Evolutionary conservation across 2,113 vertebrate species (phyloP), one percentile per base, ranked within the genome.

Genomic region (Benitochromis conjunctus): DNA sequence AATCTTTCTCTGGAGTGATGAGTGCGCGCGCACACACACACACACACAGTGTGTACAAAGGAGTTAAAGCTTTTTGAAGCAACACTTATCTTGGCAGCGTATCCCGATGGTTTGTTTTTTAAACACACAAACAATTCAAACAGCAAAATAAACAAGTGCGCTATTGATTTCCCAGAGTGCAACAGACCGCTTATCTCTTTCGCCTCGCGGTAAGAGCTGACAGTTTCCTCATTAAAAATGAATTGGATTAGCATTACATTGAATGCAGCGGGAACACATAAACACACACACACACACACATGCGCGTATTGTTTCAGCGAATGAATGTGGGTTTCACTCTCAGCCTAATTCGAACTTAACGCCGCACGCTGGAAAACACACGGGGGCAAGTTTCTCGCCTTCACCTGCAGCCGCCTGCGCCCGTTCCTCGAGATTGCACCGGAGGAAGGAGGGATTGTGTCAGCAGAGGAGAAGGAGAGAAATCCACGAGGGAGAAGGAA

Each of bases 81-180:
- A 87, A 79, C 94, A 94, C 93, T 95, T 95, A 95, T 96, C 96
- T 94, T 82, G 87, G 88, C 88, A 76, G 93, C 90, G 88, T 88
- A 93, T 95, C 95, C 95, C 92, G 87, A 81, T 81, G 83, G 83
- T 94, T 92, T 91, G 84, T 93, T 81, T 95, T 93, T 96, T 94
- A 95, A 95, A 94, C 92, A 93, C 95, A 95, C 96, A 97, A 97
- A 97, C 97, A 97, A 97, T 97, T 97, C 96, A 95, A 96, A 97
- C 96, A 96, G 97, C 97, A 97, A 97, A 97, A 97, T 97, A 97
- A 97, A 96, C 96, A 96, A 97, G 96, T 94, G 96, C 81, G 89
- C 90, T 95, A 95, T 95, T 96, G 96, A 96, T 95, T 97, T 98
- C 97, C 96, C 95, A 93, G 95, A 97, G 95, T 96, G 96, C 96